Conservation (phyloP, 2,888 invertebrate species). For the Cylindroiulus punctatus region DNA sequence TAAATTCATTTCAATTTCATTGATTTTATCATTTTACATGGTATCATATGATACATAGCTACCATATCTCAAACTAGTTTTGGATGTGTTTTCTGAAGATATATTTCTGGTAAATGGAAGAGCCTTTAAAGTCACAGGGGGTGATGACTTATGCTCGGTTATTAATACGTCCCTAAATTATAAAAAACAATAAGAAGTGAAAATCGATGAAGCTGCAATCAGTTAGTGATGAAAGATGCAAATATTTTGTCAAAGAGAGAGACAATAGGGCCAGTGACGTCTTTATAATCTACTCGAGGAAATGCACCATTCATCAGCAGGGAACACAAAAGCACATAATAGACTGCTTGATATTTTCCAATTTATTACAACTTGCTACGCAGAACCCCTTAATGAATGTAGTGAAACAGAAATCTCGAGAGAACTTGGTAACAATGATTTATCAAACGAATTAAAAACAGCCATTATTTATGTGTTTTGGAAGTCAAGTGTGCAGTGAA, state of each 20-base stretch:
- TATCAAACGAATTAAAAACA: conserved; percentile 32
- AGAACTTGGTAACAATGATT: conserved; percentile 32
- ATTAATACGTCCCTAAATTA: neutral
- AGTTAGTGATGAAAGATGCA: conserved; percentile 10
- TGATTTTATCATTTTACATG: too few species aligned
- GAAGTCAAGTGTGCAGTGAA: neutral
- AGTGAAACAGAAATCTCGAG: conserved; percentile 10
- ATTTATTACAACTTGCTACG: neutral
- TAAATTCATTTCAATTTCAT: too few species aligned
- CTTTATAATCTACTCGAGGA: conserved; percentile 8
- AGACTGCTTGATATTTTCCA: conserved; percentile 3
- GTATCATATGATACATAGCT: too few species aligned
- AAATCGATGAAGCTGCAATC: neutral
- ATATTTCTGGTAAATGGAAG: too few species aligned
- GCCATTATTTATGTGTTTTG: neutral
- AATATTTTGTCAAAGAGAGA: conserved; percentile 1
- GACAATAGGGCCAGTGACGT: neutral
- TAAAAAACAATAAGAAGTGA: neutral
- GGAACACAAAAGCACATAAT: neutral
- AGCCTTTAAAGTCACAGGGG: too few species aligned
- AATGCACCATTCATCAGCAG: neutral
- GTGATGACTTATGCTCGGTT: neutral
- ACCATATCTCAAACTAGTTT: too few species aligned
- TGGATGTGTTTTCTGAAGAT: neutral
- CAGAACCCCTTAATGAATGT: neutral